These are phyloP conservation scores for Dipus sagitta DNA, from an alignment of 2,797 vertebrate species.

Conservation along the genomic window DNA sequence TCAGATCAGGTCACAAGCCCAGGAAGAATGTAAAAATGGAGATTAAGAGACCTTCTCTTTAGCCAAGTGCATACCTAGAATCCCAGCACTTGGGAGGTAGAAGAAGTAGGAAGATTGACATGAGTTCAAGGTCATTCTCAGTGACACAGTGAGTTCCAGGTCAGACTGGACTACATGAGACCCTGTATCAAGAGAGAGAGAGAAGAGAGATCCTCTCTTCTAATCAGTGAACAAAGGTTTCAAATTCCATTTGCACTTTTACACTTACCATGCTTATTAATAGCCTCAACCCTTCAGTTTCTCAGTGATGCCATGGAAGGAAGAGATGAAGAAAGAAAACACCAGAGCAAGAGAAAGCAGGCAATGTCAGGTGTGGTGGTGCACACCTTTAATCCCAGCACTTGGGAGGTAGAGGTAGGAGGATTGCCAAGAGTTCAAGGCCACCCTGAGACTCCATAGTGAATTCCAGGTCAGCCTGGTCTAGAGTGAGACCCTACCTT, in stretches of 20 bases:
- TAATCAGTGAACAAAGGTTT: background rate
- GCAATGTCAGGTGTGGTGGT: too few species aligned
- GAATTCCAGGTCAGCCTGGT: too few species aligned
- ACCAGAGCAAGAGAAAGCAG: background rate
- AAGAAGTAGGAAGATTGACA: background rate
- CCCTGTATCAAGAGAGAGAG: background rate
- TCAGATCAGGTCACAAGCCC: background rate
- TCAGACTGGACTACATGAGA: background rate
- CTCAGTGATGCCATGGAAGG: background rate
- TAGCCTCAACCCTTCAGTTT: background rate
- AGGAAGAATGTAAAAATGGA: background rate
- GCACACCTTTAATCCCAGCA: too few species aligned
- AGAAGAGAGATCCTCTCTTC: background rate
- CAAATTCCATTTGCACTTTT: background rate
- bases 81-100: background rate
- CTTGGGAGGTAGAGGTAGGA: too few species aligned
- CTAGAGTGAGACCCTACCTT: too few species aligned
- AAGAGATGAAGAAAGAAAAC: background rate
- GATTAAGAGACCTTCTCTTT: background rate
- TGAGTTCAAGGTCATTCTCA: background rate
- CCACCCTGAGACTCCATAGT: too few species aligned
- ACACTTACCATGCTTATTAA: background rate
- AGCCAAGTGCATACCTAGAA: background rate
- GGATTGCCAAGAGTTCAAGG: too few species aligned
- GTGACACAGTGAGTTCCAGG: background rate